phyloP scores from a whole-genome alignment of 2,113 vertebrate species.

The Symphodus melops region DNA sequence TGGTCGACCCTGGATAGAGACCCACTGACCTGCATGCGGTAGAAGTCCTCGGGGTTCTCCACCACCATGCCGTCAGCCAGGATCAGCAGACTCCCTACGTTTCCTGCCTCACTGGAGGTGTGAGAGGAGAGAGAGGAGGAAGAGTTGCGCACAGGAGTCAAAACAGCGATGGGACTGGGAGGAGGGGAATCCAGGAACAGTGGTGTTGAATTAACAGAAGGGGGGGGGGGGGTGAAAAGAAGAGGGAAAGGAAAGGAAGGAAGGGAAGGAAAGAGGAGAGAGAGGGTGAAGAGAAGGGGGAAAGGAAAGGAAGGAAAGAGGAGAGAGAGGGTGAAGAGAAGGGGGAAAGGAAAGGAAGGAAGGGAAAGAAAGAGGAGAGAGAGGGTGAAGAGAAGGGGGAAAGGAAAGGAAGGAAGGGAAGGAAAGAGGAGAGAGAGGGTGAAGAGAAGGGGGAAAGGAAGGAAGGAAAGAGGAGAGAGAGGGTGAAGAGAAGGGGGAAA shows the following conservation, averaged over 20 bases:
- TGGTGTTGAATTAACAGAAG: not conserved
- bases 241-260: not conserved
- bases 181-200: slow-evolving; percentile 4
- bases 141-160: slow-evolving; percentile 91
- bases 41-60: slow-evolving; percentile 93
- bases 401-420: not conserved
- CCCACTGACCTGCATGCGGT: slow-evolving; percentile 93
- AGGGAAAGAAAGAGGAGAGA: not conserved
- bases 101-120: slow-evolving; percentile 91
- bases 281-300: not conserved
- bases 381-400: not conserved
- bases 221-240: not conserved
- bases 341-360: not conserved
- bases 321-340: accelerated
- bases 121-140: slow-evolving; percentile 93
- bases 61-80: slow-evolving; percentile 89
- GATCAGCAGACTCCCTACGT: slow-evolving; percentile 90
- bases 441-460: not conserved
- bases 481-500: not conserved
- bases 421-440: too few relatives aligned
- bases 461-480: too few relatives aligned
- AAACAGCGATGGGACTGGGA: slow-evolving; percentile 74
- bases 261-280: too few relatives aligned
- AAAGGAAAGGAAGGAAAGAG: too few relatives aligned
- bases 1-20: not conserved